A percentile compares a stretch with the other conserved stretches of the same genome.
Conservation (phyloP, 2,797 vertebrate genomes). For the Pseudochirops cupreus region DNA sequence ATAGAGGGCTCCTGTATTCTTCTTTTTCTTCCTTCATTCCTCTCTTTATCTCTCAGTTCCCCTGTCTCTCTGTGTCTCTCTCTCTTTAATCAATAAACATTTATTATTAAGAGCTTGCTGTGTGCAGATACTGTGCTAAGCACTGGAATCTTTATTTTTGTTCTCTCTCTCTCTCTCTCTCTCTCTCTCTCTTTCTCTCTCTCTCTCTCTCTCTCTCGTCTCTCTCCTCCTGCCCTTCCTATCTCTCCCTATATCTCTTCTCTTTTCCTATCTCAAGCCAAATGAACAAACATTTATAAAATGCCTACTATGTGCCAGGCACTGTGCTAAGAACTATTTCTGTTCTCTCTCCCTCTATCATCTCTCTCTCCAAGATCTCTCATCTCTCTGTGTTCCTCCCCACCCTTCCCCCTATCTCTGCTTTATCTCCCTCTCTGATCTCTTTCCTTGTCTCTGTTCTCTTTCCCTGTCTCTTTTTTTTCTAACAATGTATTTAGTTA, state of each 20-base stretch:
- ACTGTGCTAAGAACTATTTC: background rate
- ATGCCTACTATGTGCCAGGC: background rate
- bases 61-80: background rate
- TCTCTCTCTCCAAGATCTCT: background rate
- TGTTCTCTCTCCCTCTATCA: background rate
- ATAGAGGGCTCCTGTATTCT: background rate
- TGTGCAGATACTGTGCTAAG: background rate
- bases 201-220: background rate
- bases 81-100: background rate
- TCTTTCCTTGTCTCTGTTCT: background rate
- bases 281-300: background rate
- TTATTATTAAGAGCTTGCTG: background rate
- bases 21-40: background rate
- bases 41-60: background rate
- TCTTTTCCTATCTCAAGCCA: background rate
- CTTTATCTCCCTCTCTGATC: background rate
- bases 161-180: background rate
- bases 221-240: background rate
- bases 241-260: background rate
- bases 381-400: background rate
- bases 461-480: background rate
- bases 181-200: background rate
- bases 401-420: background rate
- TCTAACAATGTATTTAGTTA: conserved; percentile 69
- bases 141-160: background rate